Evolutionary conservation across 2,113 vertebrate genomes (phyloP), one percentile per base, ranked within the genome.

Genomic region (Rhombomys opimus): DNA sequence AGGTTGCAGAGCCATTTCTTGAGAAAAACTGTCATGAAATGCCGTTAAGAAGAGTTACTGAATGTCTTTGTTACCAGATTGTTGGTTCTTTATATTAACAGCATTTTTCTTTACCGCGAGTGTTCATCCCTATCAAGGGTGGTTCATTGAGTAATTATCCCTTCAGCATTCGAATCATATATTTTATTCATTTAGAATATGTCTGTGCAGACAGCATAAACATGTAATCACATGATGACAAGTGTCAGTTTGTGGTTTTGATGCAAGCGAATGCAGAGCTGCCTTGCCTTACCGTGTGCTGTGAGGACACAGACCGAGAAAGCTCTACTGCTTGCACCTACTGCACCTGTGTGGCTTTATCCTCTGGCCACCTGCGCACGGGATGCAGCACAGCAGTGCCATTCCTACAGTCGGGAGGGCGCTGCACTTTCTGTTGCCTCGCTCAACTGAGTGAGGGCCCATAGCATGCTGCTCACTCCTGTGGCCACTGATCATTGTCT

Each of bases 21-120:
- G 76, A 93, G 84, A 72, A 92, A 90, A 95, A 75, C 9, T 93
- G 5, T 57, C 52, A n/a, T 23, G 89, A 54, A 18, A 89, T 77
- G 22, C 91, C 91, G 90, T 50, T 92, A 32, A 85, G 46, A 87
- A 54, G 46, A 93, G 63, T 81, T 88, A 73, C 5, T 50, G n/a
- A 75, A 54, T 65, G 9, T 23, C 88, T 95, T 93, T 80, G 14
- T 88, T 85, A 77, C 59, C 76, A 85, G 72, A 63, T n/a, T 82
- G 95, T 92, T 90, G 70, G 59, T 92, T 93, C 70, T 94, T 86
- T 93, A 0, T 35, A 1, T 75, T 67, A 93, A 81, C 87, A 30
- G 59, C 41, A 75, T 46, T 94, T 90, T 41, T 41, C 75, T 91
- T 92, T 30, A 12, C 12, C n/a, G 30, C 10, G 80, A 87, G 46